A percentile compares a stretch with the other conserved stretches of the same genome.
phyloP scores from a whole-genome alignment of 2,888 invertebrate species.

The Syrphus vitripennis region DNA sequence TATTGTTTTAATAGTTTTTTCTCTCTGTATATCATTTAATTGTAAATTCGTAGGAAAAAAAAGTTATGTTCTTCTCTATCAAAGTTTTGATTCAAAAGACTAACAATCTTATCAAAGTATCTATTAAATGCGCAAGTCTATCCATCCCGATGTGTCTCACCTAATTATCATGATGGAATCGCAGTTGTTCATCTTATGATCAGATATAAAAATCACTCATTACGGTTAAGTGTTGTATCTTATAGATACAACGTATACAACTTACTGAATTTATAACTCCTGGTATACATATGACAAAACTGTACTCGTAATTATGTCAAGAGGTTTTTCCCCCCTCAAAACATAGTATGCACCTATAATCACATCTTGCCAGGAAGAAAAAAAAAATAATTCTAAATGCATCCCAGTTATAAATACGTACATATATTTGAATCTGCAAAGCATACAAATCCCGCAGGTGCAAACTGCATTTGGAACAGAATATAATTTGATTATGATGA shows the following conservation, averaged over 20 bases:
- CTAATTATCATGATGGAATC: background rate
- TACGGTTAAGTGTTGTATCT: background rate
- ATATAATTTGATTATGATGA: slow-evolving; percentile 11
- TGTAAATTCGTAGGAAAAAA: too few species aligned
- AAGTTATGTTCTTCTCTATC: too few species aligned
- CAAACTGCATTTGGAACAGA: slow-evolving; percentile 22
- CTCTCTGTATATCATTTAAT: too few species aligned
- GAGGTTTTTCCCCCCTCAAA: slow-evolving; percentile 19
- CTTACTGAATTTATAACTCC: background rate
- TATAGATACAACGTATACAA: background rate
- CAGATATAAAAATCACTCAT: slow-evolving; percentile 40
- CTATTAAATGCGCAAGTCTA: background rate
- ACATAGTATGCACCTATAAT: background rate
- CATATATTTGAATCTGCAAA: background rate
- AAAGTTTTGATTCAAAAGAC: background rate
- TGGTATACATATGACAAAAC: slow-evolving; percentile 40
- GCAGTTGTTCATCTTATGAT: background rate
- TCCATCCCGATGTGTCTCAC: background rate
- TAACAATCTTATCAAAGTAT: background rate
- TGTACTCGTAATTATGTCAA: slow-evolving; percentile 55
- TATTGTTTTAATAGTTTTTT: too few species aligned
- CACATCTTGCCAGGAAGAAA: background rate
- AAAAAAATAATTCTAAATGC: background rate
- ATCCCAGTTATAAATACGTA: background rate
- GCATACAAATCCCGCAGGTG: slow-evolving; percentile 5